These are phyloP conservation scores for Ornithorhynchus anatinus DNA, from an alignment of 2,113 vertebrate species.

Conservation along the genomic window DNA sequence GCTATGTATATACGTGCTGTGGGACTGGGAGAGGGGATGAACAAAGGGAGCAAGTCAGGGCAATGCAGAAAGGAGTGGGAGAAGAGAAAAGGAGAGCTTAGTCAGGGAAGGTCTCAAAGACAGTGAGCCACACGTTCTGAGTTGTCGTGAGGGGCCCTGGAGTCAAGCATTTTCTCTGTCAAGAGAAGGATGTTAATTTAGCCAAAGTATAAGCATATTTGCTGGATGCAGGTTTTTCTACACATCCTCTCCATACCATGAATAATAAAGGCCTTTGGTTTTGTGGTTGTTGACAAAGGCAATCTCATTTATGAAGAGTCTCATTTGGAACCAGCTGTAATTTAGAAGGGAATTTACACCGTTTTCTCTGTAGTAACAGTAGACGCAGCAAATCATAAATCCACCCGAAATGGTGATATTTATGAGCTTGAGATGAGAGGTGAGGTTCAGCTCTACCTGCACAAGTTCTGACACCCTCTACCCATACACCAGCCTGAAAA, in stretches of 20 bases:
- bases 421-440: slow-evolving; percentile 50
- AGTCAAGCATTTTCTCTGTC: slow-evolving; percentile 15
- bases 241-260: slow-evolving; percentile 56
- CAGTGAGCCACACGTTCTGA: not conserved
- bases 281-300: slow-evolving; percentile 60
- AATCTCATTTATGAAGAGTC: slow-evolving; percentile 61
- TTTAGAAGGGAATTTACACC: slow-evolving; percentile 68
- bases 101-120: too few relatives aligned
- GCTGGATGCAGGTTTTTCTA: slow-evolving; percentile 41
- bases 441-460: slow-evolving; percentile 11
- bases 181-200: not conserved
- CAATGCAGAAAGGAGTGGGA: too few relatives aligned
- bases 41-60: too few relatives aligned
- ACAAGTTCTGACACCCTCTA: too few relatives aligned
- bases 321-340: slow-evolving; percentile 58
- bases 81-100: too few relatives aligned
- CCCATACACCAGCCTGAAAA: too few relatives aligned
- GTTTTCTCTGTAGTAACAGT: slow-evolving; percentile 70
- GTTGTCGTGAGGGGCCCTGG: not conserved
- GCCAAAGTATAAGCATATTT: slow-evolving; percentile 1
- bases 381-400: slow-evolving; percentile 66
- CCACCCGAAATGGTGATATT: slow-evolving; percentile 55
- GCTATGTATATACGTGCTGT: too few relatives aligned
- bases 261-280: slow-evolving; percentile 69
- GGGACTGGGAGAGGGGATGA: too few relatives aligned